phyloP scores from a whole-genome alignment of 2,113 vertebrate species.

The Oryzias javanicus region DNA sequence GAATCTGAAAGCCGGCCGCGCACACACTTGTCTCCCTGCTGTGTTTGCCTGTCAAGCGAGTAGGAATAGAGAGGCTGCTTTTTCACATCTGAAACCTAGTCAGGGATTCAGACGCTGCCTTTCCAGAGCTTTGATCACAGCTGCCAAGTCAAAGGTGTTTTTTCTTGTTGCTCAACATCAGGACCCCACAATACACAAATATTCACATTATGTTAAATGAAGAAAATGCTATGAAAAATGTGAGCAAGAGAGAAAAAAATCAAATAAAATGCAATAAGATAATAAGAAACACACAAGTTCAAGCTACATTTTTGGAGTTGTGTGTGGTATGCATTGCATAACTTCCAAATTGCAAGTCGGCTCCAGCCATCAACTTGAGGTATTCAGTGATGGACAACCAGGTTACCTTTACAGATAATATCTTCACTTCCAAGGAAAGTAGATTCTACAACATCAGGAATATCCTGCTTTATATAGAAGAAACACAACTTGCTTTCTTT shows the following conservation, averaged over 20 bases:
- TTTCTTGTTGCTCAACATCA: background rate
- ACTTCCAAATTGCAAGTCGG: too few species aligned
- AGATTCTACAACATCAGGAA: too few species aligned
- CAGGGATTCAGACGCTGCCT: slow-evolving; percentile 26
- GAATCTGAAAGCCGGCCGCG: slow-evolving; percentile 29
- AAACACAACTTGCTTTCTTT: too few species aligned
- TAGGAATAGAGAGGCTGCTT: slow-evolving; percentile 16
- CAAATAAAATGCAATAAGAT: too few species aligned
- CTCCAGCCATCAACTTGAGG: too few species aligned
- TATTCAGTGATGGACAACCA: too few species aligned
- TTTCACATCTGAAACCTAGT: slow-evolving; percentile 25
- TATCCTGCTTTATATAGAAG: too few species aligned
- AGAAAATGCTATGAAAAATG: background rate
- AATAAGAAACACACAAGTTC: too few species aligned
- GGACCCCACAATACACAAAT: slow-evolving; percentile 5
- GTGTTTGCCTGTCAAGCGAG: slow-evolving; percentile 43
- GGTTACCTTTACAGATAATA: too few species aligned
- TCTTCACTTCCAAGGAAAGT: too few species aligned
- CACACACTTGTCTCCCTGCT: slow-evolving; percentile 20
- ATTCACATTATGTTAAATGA: background rate
- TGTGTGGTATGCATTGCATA: too few species aligned
- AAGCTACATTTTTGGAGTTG: too few species aligned
- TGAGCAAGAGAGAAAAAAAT: background rate
- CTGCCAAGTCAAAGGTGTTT: slow-evolving; percentile 15
- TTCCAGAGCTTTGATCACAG: slow-evolving; percentile 16